Evolutionary conservation across 1,140 invertebrate species (phyloP).

Genomic region (Bombus impatiens): DNA sequence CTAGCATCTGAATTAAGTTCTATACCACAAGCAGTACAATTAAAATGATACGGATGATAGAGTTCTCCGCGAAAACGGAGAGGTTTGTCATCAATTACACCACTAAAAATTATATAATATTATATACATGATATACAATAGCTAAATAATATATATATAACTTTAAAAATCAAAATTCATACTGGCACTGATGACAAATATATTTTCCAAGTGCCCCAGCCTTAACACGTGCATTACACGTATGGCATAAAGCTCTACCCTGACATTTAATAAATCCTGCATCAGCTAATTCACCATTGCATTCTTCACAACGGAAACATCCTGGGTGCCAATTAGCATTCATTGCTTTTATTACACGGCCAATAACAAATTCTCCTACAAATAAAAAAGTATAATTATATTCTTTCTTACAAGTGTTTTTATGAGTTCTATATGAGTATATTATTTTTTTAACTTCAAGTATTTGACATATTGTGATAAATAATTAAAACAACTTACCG

Average conservation of each 20-base stretch:
- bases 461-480: conserved; percentile 32
- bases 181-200: conserved; percentile 99
- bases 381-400: conserved; percentile 42
- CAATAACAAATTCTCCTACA: conserved; percentile 96
- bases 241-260: conserved; percentile 96
- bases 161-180: conserved; percentile 79
- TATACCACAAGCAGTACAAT: conserved; percentile 95
- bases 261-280: conserved; percentile 98
- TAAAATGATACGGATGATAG: conserved; percentile 99
- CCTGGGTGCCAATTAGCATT: conserved; percentile 99
- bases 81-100: conserved; percentile 98
- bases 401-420: too few species aligned
- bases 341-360: conserved; percentile 99
- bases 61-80: conserved; percentile 97
- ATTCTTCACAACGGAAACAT: conserved; percentile 98
- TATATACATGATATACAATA: background rate
- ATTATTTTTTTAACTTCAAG: conserved; percentile 19
- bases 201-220: conserved; percentile 97
- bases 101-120: conserved; percentile 82
- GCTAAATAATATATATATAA: background rate
- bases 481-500: conserved; percentile 84
- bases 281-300: conserved; percentile 95
- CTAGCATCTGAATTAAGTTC: conserved; percentile 95
- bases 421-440: background rate
- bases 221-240: conserved; percentile 98